Evolutionary conservation across 2,797 vertebrate genomes (phyloP).

Genomic region (Rachycentron canadum): DNA sequence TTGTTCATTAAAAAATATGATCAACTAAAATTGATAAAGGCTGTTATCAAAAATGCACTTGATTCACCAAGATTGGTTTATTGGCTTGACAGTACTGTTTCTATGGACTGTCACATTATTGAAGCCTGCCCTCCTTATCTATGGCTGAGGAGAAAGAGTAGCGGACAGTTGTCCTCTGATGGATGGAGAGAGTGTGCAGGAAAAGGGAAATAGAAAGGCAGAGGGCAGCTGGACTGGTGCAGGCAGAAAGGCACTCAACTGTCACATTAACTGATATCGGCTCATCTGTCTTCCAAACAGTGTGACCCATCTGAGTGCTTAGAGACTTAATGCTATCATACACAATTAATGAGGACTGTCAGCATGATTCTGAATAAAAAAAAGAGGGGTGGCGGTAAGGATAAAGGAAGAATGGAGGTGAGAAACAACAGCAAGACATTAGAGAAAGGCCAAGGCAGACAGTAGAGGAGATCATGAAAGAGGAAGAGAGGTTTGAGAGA

Average conservation of each 20-base stretch:
- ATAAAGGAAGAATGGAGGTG: constrained; percentile 5
- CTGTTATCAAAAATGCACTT: constrained; percentile 34
- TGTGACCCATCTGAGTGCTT: constrained; percentile 59
- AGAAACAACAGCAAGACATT: constrained; percentile 18
- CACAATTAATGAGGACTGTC: constrained; percentile 75
- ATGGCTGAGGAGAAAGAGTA: constrained; percentile 66
- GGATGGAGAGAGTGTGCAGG: constrained; percentile 37
- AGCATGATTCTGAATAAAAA: constrained; percentile 53
- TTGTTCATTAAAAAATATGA: constrained; percentile 44
- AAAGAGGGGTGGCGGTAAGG: neutral
- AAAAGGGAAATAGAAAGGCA: constrained; percentile 39
- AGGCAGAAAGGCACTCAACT: constrained; percentile 55
- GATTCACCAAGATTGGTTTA: constrained; percentile 63
- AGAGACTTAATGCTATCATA: constrained; percentile 65
- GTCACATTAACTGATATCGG: constrained; percentile 73
- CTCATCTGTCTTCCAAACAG: constrained; percentile 59
- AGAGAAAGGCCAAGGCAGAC: constrained; percentile 19
- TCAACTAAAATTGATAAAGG: constrained; percentile 42
- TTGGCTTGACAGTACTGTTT: constrained; percentile 66
- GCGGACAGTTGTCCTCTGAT: constrained; percentile 70
- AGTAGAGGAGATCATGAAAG: constrained; percentile 22
- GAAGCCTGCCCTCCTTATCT: constrained; percentile 69
- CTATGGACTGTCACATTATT: constrained; percentile 73
- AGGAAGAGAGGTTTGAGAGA: neutral
- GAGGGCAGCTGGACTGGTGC: constrained; percentile 64